Evolutionary conservation across 2,888 invertebrate species (phyloP), one percentile per base, ranked within the genome.

Genomic region (Phlogophora meticulosa): DNA sequence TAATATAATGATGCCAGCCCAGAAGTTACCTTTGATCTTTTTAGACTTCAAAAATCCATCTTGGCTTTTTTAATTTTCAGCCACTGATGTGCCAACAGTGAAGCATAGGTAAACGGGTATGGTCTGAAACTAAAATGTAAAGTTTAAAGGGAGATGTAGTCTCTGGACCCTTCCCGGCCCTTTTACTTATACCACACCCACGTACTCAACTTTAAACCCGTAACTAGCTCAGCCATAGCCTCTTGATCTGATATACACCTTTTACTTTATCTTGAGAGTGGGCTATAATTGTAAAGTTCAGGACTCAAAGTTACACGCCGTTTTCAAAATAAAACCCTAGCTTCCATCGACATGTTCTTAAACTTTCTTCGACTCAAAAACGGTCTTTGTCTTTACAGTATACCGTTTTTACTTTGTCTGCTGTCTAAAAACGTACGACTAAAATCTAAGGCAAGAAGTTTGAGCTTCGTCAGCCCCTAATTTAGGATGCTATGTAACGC

Each of bases 401-500:
- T n/a, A 2, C 2, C 15, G 17, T 32, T 53, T 53, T 20, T 20
- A 17, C 15, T 7, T 5, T 40, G 48, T 32, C 22, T 71, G 20
- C 24, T 28, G 22, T 36, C 15, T 49, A 9, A 13, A 20, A 46
- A 40, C 43, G 28, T 15, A 43, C n/a, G 11, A 7, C 13, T 17
- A 40, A 59, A 20, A 17, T 38, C 4, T 43, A n/a, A 28, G 24
- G 28, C 24, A 13, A 17, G 42, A 55, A 63, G 17, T 55, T 56
- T 61, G 32, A 46, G 49, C 46, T 56, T 68, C 17, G 51, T 67
- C 45, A 46, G 43, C 28, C 46, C 28, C 20, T 62, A 68, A 69
- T 75, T 69, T 68, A 36, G 34, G 38, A 68, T 48, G 38, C 61
- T 57, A 17, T 15, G 15, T 57, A 48, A 56, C 22, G 59, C 46